Percentiles rank a stretch among this genome's conserved stretches.
Conservation (phyloP, 2,113 vertebrate genomes). For the Collichthys lucidus region DNA sequence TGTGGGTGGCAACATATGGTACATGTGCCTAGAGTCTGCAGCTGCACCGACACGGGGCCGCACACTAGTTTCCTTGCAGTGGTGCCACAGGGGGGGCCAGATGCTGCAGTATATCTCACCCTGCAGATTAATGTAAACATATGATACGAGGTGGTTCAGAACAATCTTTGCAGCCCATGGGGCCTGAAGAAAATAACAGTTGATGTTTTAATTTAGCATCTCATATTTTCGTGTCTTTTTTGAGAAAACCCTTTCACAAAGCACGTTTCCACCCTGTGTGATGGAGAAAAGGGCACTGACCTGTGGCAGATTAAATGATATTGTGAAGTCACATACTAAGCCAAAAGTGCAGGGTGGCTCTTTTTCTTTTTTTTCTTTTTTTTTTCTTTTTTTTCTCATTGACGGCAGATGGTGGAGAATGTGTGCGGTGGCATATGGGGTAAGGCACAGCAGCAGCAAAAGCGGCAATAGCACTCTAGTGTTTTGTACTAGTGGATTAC, state of each 20-base stretch:
- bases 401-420: conserved; percentile 78
- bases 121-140: conserved; percentile 83
- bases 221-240: conserved; percentile 18
- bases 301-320: conserved; percentile 72
- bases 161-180: conserved; percentile 10
- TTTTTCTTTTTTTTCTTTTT: conserved; percentile 39
- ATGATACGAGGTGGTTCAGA: conserved; percentile 37
- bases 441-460: conserved; percentile 68
- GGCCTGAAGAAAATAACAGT: neutral
- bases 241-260: conserved; percentile 23
- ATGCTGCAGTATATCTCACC: conserved; percentile 86
- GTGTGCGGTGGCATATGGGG: conserved; percentile 68
- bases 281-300: conserved; percentile 50
- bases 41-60: conserved; percentile 85
- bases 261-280: conserved; percentile 1
- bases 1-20: conserved; percentile 83
- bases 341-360: conserved; percentile 60
- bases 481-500: conserved; percentile 77
- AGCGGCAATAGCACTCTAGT: conserved; percentile 63
- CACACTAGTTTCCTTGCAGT: conserved; percentile 82
- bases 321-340: conserved; percentile 67
- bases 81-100: conserved; percentile 81
- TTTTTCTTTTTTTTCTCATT: conserved; percentile 51
- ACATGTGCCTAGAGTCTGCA: conserved; percentile 81
- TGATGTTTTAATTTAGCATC: conserved; percentile 2